Conservation (phyloP, 2,888 invertebrate species). For the Caenorhabditis sp. region DNA sequence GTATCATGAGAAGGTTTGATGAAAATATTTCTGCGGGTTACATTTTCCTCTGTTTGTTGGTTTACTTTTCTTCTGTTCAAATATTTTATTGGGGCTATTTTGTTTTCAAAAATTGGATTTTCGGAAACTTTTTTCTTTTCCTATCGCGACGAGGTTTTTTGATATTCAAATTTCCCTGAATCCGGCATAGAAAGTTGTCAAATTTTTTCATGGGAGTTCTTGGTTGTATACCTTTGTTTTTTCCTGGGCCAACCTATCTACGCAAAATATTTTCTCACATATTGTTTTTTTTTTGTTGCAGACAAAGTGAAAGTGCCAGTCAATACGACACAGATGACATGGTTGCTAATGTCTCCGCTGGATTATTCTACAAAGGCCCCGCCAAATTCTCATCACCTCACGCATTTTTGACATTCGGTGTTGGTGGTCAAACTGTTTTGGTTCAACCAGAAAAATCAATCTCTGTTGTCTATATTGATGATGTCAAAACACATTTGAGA, state of each 20-base stretch:
- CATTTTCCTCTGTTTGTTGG: neutral
- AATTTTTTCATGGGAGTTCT: too few species aligned
- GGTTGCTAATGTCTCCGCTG: constrained; percentile 5
- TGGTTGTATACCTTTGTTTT: neutral
- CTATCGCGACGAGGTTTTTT: too few species aligned
- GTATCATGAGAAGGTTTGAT: constrained; percentile 27
- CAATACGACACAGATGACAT: constrained; percentile 43
- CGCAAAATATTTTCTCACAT: neutral
- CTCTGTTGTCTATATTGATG: constrained; percentile 32
- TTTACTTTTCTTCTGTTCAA: neutral
- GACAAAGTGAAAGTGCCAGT: constrained; percentile 50
- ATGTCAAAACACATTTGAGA: constrained; percentile 30
- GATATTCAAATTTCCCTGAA: too few species aligned
- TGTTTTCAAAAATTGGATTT: neutral
- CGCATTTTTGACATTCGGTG: constrained; percentile 40
- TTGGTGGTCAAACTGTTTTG: constrained; percentile 39
- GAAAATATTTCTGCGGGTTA: neutral
- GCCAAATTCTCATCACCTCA: constrained; percentile 39
- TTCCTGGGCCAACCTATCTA: too few species aligned
- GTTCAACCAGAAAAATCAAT: constrained; percentile 42
- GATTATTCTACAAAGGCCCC: constrained; percentile 41
- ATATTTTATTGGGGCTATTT: neutral
- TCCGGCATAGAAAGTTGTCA: too few species aligned
- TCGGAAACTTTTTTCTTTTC: too few species aligned
- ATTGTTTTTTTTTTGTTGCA: constrained; percentile 22